phyloP scores from a whole-genome alignment of 2,113 vertebrate species.

The Tympanuchus pallidicinctus region DNA sequence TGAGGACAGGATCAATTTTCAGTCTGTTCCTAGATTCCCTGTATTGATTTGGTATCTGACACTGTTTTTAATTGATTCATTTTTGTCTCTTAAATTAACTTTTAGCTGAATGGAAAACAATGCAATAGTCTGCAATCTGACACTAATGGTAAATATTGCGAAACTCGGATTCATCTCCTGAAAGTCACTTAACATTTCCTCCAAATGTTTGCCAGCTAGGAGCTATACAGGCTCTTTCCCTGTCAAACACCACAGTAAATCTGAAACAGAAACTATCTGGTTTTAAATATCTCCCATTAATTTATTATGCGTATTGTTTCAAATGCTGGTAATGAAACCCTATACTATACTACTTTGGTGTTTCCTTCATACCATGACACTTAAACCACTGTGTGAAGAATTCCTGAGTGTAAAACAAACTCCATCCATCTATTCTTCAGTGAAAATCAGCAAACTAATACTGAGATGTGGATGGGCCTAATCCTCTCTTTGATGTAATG shows the following conservation, averaged over 20 bases:
- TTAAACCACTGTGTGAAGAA: neutral
- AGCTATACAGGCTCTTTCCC: neutral
- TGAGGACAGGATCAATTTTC: neutral
- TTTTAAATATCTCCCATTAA: neutral
- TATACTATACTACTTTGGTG: neutral
- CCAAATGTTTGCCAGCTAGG: neutral
- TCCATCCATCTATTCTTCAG: neutral
- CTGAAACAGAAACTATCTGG: neutral
- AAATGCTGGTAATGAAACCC: neutral
- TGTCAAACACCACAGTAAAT: neutral
- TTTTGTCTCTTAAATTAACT: slow-evolving; percentile 38
- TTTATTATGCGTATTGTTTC: neutral
- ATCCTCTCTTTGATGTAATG: neutral
- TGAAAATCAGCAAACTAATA: neutral
- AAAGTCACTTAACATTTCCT: slow-evolving; percentile 20
- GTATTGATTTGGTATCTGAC: neutral
- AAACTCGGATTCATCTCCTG: neutral
- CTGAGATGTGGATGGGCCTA: neutral
- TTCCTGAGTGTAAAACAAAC: neutral
- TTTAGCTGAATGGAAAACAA: slow-evolving; percentile 19
- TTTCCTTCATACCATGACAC: neutral
- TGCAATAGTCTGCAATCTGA: slow-evolving; percentile 2
- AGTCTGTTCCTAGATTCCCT: neutral
- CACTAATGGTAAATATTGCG: neutral
- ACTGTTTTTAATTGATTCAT: neutral